Evolutionary conservation across 2,797 vertebrate genomes (phyloP).

Genomic region (Diplodus puntazzo): DNA sequence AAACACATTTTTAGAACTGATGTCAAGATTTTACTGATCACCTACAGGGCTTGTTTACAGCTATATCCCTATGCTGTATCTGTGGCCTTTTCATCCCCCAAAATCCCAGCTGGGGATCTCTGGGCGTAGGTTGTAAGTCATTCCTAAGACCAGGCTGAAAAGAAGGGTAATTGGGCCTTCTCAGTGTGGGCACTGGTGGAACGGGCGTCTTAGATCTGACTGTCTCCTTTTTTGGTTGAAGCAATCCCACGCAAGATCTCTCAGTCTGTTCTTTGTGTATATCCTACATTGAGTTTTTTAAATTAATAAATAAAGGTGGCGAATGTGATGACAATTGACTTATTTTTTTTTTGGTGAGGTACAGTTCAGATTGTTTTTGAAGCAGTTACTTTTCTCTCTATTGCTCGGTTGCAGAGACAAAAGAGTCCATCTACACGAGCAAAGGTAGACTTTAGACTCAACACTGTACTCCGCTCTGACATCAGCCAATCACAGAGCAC

Average conservation of each 20-base stretch:
- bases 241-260: conserved; percentile 1
- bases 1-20: conserved; percentile 25
- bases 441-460: background rate
- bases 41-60: conserved; percentile 25
- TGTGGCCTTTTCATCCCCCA: conserved; percentile 34
- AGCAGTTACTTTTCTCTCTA: background rate
- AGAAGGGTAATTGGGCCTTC: conserved; percentile 57
- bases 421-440: background rate
- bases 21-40: conserved; percentile 50
- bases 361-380: background rate
- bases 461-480: too few species aligned
- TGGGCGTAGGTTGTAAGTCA: conserved; percentile 42
- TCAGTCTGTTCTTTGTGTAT: background rate
- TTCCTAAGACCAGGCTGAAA: conserved; percentile 33
- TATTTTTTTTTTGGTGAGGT: too few species aligned
- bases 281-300: background rate
- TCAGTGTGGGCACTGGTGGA: conserved; percentile 33
- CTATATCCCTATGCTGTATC: conserved; percentile 1
- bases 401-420: background rate
- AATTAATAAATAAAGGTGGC: background rate
- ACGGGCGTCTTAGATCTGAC: conserved; percentile 19
- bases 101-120: conserved; percentile 48
- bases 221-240: background rate
- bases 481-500: background rate
- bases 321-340: background rate